Evolutionary conservation across 2,113 vertebrate species (phyloP).

Genomic region (Athene noctua): DNA sequence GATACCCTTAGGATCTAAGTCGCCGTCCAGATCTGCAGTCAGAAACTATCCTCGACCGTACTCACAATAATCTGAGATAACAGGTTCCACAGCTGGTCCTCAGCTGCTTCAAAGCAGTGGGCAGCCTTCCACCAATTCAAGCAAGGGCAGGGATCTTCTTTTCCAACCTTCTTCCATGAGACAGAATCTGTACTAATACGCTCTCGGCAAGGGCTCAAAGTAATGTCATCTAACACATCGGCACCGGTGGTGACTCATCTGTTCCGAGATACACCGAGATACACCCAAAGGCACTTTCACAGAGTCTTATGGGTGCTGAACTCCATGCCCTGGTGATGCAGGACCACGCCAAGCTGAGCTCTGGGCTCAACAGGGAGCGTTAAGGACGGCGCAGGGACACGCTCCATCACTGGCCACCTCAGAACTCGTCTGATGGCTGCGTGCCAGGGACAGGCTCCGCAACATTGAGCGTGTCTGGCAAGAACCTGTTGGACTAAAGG

Average conservation of each 20-base stretch:
- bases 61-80: fast-evolving
- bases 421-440: fast-evolving
- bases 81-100: not conserved
- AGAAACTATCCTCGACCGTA: fast-evolving
- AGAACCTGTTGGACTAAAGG: not conserved
- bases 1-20: not conserved
- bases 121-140: not conserved
- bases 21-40: not conserved
- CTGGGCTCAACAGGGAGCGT: fast-evolving
- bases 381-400: not conserved
- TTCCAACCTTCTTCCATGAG: not conserved
- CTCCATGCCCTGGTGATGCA: not conserved
- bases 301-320: not conserved
- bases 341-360: not conserved
- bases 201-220: not conserved
- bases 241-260: not conserved
- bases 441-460: fast-evolving
- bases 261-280: not conserved
- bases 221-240: not conserved
- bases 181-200: not conserved
- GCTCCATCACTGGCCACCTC: fast-evolving
- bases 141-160: not conserved
- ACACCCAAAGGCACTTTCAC: not conserved
- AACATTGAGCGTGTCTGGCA: fast-evolving
- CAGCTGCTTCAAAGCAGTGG: not conserved